Evolutionary conservation across 2,797 vertebrate genomes (phyloP).

Genomic region (Peromyscus attwateri): DNA sequence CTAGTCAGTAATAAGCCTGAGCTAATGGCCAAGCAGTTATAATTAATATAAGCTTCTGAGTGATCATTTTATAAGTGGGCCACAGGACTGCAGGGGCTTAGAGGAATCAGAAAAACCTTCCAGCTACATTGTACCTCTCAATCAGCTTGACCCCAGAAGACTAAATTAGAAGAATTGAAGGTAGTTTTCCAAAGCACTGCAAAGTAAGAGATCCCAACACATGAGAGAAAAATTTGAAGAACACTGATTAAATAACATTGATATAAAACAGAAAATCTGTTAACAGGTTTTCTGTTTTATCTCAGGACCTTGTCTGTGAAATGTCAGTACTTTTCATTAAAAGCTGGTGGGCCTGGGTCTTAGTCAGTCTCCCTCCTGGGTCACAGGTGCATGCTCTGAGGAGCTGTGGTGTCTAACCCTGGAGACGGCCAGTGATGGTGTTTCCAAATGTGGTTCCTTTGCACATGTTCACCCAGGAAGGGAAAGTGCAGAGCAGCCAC

Average conservation of each 20-base stretch:
- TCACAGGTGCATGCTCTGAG: neutral
- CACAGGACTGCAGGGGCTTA: too few species aligned
- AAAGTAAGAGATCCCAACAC: neutral
- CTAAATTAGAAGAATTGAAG: neutral
- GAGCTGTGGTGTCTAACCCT: neutral
- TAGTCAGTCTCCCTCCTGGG: neutral
- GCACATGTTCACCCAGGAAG: neutral
- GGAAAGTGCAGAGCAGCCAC: neutral
- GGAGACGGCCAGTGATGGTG: too few species aligned
- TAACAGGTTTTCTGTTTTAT: neutral
- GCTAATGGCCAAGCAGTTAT: too few species aligned
- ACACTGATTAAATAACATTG: neutral
- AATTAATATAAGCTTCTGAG: too few species aligned
- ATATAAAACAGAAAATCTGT: neutral
- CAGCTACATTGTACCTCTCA: neutral
- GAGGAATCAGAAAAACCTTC: too few species aligned
- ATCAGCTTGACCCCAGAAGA: neutral
- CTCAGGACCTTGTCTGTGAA: neutral
- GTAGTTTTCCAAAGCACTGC: neutral
- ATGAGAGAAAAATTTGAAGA: neutral
- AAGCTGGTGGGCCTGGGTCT: neutral
- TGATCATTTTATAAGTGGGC: too few species aligned
- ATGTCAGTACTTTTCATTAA: neutral
- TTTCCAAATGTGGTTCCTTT: neutral
- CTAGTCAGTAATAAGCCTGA: too few species aligned